Conservation (phyloP, 2,113 vertebrate genomes). For the Todiramphus chloris region DNA sequence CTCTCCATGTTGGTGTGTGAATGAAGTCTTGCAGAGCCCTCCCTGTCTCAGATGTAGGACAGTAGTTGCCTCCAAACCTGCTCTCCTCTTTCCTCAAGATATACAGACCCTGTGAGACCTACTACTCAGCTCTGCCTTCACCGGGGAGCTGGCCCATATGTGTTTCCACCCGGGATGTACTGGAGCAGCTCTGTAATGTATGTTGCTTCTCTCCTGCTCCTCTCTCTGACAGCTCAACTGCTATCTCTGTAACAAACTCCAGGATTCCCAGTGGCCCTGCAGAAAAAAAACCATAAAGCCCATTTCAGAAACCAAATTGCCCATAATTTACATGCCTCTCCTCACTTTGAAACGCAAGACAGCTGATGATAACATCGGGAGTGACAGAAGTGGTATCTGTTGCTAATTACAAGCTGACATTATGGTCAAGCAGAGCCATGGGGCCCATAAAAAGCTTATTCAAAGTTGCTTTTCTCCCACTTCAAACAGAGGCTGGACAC, state of each 20-base stretch:
- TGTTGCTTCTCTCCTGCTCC: neutral
- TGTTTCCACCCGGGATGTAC: neutral
- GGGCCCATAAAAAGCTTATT: conserved; percentile 65
- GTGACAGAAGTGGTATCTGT: conserved; percentile 72
- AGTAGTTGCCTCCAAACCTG: neutral
- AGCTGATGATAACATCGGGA: conserved; percentile 69
- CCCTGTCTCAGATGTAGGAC: neutral
- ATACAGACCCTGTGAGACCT: neutral
- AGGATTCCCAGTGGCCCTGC: neutral
- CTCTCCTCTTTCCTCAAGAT: neutral
- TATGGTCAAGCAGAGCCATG: conserved; percentile 60
- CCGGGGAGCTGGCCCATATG: neutral
- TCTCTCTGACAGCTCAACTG: neutral
- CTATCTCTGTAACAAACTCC: conserved; percentile 31
- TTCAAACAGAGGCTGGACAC: conserved; percentile 62
- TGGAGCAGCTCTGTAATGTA: neutral
- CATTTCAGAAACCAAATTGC: conserved; percentile 66
- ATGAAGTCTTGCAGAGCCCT: neutral
- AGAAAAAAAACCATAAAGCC: conserved; percentile 40
- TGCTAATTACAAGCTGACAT: conserved; percentile 73
- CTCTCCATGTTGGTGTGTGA: rapidly evolving
- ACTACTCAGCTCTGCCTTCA: neutral
- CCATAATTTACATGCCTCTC: conserved; percentile 72
- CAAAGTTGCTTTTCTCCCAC: conserved; percentile 48
- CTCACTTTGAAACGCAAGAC: conserved; percentile 73